Conservation (phyloP, 2,888 invertebrate species). For the Ophraella communa region DNA sequence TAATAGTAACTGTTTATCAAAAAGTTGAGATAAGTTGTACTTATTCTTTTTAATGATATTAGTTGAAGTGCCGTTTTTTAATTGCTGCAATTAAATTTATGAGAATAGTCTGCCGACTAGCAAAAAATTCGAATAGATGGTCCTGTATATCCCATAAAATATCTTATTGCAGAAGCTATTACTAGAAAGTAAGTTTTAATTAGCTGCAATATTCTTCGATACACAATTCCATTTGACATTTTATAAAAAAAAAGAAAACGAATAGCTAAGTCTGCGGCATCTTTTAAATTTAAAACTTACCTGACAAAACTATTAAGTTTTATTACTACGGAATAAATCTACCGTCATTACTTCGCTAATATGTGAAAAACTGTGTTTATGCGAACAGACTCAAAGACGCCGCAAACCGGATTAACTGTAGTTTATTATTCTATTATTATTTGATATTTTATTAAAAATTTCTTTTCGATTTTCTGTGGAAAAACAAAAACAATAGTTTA, state of each 20-base stretch:
- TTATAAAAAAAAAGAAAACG: not conserved
- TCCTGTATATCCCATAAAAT: not conserved
- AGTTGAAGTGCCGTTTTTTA: too few species aligned
- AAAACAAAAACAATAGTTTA: too few species aligned
- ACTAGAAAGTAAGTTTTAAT: not conserved
- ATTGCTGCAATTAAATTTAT: not conserved
- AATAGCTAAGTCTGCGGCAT: not conserved
- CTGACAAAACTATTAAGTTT: constrained; percentile 6
- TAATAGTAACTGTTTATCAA: too few species aligned
- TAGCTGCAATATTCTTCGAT: not conserved
- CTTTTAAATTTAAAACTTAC: not conserved
- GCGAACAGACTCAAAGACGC: not conserved
- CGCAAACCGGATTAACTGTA: too few species aligned
- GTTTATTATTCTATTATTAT: too few species aligned
- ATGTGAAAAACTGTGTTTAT: not conserved
- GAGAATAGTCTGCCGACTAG: not conserved
- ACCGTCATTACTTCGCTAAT: not conserved
- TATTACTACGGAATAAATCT: not conserved
- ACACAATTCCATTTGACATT: not conserved
- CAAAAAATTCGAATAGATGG: not conserved
- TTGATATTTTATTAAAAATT: too few species aligned
- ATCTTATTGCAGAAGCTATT: not conserved
- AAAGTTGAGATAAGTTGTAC: too few species aligned
- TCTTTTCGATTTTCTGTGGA: too few species aligned
- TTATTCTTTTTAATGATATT: too few species aligned